A percentile compares a stretch with the other conserved stretches of the same genome.
These are phyloP conservation scores for Lumbricus terrestris DNA, from an alignment of 2,888 invertebrate species.

Conservation along the genomic window DNA sequence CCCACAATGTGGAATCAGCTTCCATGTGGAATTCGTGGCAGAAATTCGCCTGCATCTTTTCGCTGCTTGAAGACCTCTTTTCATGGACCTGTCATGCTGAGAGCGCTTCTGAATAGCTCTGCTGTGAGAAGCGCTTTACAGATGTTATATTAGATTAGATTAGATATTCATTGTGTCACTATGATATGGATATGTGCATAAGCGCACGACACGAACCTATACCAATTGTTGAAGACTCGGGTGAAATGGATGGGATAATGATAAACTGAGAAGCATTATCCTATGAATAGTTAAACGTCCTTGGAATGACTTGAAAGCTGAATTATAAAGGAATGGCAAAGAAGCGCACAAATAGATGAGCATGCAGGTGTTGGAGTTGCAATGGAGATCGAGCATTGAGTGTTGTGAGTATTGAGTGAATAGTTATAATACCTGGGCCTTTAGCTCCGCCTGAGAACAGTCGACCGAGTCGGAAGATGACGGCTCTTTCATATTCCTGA, in stretches of 20 bases:
- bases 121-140: too few relatives aligned
- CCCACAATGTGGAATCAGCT: too few relatives aligned
- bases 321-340: not conserved
- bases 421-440: slow-evolving; percentile 65
- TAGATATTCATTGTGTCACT: not conserved
- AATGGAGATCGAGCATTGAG: not conserved
- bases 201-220: not conserved
- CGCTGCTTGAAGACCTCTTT: too few relatives aligned
- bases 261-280: not conserved
- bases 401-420: too few relatives aligned
- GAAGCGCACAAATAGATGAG: not conserved
- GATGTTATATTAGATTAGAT: too few relatives aligned
- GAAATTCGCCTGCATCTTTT: too few relatives aligned
- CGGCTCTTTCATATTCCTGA: slow-evolving; percentile 91
- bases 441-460: slow-evolving; percentile 86
- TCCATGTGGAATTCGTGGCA: too few relatives aligned
- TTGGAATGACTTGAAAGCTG: not conserved
- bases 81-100: too few relatives aligned
- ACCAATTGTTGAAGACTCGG: not conserved
- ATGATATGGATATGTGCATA: not conserved
- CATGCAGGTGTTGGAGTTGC: not conserved
- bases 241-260: not conserved
- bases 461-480: slow-evolving; percentile 87
- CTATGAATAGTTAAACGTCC: not conserved
- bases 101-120: too few relatives aligned